phyloP scores from a whole-genome alignment of 2,797 vertebrate species.

The Notolepis coatsorum region DNA sequence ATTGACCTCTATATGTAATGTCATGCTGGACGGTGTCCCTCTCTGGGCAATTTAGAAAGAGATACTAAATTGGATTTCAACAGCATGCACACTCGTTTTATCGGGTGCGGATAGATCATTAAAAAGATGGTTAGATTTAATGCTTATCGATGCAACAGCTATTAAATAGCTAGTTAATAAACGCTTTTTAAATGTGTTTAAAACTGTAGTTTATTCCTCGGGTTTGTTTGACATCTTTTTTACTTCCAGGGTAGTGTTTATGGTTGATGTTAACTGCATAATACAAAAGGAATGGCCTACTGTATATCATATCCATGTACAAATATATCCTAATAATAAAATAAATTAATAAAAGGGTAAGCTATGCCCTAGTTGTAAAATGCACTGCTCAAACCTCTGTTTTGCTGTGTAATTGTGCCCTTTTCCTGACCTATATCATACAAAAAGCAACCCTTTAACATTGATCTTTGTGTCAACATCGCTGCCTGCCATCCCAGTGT shows the following conservation, averaged over 20 bases:
- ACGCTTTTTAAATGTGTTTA: constrained; percentile 32
- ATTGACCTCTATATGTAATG: constrained; percentile 49
- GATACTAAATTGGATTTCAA: constrained; percentile 49
- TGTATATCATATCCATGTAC: no score
- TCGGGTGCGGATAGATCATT: constrained; percentile 42
- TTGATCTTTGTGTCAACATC: neutral
- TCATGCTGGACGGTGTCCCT: constrained; percentile 28
- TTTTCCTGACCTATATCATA: neutral
- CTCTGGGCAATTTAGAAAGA: constrained; percentile 43
- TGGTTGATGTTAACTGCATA: no score
- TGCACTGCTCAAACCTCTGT: neutral
- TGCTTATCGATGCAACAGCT: constrained; percentile 25
- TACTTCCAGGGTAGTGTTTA: neutral
- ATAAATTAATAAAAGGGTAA: no score
- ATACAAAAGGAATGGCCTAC: no score
- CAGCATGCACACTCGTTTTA: constrained; percentile 45
- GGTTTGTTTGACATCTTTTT: no score
- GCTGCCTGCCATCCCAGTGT: neutral
- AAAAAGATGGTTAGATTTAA: constrained; percentile 28
- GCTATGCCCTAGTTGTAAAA: constrained; percentile 8
- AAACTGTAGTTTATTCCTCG: neutral
- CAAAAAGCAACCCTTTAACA: neutral
- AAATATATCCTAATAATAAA: no score
- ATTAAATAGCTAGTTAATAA: constrained; percentile 21
- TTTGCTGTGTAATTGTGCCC: neutral